Conservation (phyloP, 1,140 invertebrate species). For the Plectus sambesii region DNA sequence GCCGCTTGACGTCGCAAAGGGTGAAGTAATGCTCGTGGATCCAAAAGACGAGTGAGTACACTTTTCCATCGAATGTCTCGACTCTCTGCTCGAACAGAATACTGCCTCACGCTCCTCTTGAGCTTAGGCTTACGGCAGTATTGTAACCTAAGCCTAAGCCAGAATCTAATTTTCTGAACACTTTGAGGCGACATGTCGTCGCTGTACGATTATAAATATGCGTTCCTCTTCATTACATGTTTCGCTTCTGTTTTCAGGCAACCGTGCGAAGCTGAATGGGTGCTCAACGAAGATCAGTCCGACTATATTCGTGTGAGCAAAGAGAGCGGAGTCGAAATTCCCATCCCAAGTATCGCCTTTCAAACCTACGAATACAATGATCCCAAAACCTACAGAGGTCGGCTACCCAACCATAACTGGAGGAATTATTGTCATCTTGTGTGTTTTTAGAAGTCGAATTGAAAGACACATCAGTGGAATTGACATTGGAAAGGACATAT, state of each 20-base stretch:
- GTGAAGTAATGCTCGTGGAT: conserved; percentile 74
- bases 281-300: conserved; percentile 29
- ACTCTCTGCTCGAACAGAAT: too few species aligned
- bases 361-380: conserved; percentile 41
- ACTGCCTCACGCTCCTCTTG: too few species aligned
- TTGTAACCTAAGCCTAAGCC: too few species aligned
- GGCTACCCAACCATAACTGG: too few species aligned
- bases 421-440: conserved; percentile 12
- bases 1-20: conserved; percentile 59
- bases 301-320: conserved; percentile 73
- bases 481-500: conserved; percentile 63
- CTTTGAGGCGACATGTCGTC: conserved; percentile 3
- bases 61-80: too few species aligned
- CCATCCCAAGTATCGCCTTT: conserved; percentile 33
- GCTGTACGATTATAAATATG: conserved; percentile 1
- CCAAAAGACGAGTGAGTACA: conserved; percentile 68
- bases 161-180: conserved; percentile 5
- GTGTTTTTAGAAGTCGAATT: conserved; percentile 53
- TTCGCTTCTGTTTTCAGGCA: conserved; percentile 46
- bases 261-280: conserved; percentile 56
- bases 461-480: conserved; percentile 66
- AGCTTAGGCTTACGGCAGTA: too few species aligned
- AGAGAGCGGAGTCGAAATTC: conserved; percentile 57
- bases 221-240: neutral
- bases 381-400: conserved; percentile 28